Percentiles rank a stretch among this genome's conserved stretches.
Evolutionary conservation across 2,797 vertebrate genomes (phyloP).

Genomic region (Myotis myotis): DNA sequence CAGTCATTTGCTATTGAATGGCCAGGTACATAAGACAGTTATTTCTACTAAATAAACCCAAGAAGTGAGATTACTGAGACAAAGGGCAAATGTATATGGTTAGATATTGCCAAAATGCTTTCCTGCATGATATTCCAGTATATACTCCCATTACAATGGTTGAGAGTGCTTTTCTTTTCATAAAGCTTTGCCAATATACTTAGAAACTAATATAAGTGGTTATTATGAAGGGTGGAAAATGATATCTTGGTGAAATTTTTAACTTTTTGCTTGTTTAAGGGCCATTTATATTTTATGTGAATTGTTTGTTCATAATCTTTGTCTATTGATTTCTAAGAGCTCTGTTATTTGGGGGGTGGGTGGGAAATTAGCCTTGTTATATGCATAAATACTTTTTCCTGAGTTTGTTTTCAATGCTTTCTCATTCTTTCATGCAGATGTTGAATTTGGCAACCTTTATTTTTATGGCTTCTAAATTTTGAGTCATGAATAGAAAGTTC

Average conservation of each 20-base stretch:
- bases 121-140: not conserved
- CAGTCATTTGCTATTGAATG: conserved; percentile 10
- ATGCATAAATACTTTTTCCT: not conserved
- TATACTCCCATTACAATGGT: not conserved
- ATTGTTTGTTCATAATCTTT: not conserved
- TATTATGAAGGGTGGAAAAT: not conserved
- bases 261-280: not conserved
- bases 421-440: not conserved
- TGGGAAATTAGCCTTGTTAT: not conserved
- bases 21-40: not conserved
- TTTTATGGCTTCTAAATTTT: conserved; percentile 26
- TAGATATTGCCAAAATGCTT: not conserved
- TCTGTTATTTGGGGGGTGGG: not conserved
- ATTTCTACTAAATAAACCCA: not conserved
- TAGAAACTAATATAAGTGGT: not conserved
- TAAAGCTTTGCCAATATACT: not conserved
- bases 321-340: not conserved
- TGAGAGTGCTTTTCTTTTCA: not conserved
- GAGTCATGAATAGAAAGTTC: not conserved
- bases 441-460: conserved; percentile 21
- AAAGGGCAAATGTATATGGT: not conserved
- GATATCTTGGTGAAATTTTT: not conserved
- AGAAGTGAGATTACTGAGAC: not conserved
- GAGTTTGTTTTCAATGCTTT: not conserved
- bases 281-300: not conserved